A percentile compares a stretch with the other conserved stretches of the same genome.
Evolutionary conservation across 2,888 invertebrate genomes (phyloP).

Genomic region (Nomada flava): DNA sequence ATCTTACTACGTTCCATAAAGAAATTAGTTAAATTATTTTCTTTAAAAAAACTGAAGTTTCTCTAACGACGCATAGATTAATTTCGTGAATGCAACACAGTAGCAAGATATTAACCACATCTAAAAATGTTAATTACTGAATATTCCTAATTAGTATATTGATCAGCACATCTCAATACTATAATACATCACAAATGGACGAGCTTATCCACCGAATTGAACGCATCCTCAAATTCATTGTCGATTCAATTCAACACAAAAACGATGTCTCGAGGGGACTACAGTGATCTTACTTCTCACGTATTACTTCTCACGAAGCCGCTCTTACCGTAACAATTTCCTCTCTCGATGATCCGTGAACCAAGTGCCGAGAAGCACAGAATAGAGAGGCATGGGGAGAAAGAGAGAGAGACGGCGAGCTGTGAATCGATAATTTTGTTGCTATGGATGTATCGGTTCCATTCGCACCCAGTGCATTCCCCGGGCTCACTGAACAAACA

Average conservation of each 20-base stretch:
- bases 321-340: constrained; percentile 8
- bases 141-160: too few relatives aligned
- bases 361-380: constrained; percentile 8
- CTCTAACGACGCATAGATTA: too few relatives aligned
- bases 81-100: too few relatives aligned
- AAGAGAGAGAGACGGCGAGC: neutral
- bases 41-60: too few relatives aligned
- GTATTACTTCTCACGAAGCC: neutral
- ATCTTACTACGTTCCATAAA: too few relatives aligned
- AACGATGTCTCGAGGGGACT: neutral
- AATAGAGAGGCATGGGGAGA: neutral
- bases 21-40: too few relatives aligned
- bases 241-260: neutral
- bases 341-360: constrained; percentile 21
- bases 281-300: neutral
- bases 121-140: too few relatives aligned
- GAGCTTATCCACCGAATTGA: neutral
- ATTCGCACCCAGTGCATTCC: constrained; percentile 46
- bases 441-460: constrained; percentile 42
- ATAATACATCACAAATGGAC: neutral
- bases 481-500: constrained; percentile 52
- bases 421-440: constrained; percentile 53
- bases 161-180: too few relatives aligned
- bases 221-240: neutral
- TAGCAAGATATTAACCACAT: too few relatives aligned